Evolutionary conservation across 2,888 invertebrate species (phyloP).

Genomic region (Patella caerulea): DNA sequence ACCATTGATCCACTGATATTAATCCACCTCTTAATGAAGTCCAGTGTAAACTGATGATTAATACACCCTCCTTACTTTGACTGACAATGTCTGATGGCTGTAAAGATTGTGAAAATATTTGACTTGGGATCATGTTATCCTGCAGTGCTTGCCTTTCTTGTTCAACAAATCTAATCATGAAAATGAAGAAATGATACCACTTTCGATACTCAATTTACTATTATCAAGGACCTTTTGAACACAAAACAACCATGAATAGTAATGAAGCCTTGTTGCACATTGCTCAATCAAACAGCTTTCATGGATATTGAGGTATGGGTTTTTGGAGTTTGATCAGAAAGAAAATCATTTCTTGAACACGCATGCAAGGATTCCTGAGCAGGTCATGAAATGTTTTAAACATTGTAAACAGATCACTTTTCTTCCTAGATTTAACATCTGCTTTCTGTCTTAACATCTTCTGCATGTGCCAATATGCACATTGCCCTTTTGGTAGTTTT

Average conservation of each 20-base stretch:
- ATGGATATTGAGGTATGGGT: too few relatives aligned
- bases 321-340: too few relatives aligned
- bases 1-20: slow-evolving; percentile 7
- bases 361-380: not conserved
- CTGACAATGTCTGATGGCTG: too few relatives aligned
- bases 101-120: slow-evolving; percentile 6
- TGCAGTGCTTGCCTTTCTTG: not conserved
- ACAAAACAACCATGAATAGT: not conserved
- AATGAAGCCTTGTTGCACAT: not conserved
- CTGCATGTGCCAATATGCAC: too few relatives aligned
- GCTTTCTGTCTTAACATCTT: not conserved
- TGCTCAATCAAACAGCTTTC: too few relatives aligned
- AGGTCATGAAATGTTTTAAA: slow-evolving; percentile 7
- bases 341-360: not conserved
- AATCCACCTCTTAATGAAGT: slow-evolving; percentile 1
- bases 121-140: not conserved
- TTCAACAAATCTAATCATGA: not conserved
- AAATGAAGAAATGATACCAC: not conserved
- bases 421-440: not conserved
- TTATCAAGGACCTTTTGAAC: not conserved
- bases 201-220: slow-evolving; percentile 10
- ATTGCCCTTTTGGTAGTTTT: too few relatives aligned
- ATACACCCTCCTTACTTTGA: not conserved
- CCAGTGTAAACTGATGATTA: slow-evolving; percentile 5
- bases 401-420: slow-evolving; percentile 5